Evolutionary conservation across 2,113 vertebrate species (phyloP).

Genomic region (Sterna hirundo): DNA sequence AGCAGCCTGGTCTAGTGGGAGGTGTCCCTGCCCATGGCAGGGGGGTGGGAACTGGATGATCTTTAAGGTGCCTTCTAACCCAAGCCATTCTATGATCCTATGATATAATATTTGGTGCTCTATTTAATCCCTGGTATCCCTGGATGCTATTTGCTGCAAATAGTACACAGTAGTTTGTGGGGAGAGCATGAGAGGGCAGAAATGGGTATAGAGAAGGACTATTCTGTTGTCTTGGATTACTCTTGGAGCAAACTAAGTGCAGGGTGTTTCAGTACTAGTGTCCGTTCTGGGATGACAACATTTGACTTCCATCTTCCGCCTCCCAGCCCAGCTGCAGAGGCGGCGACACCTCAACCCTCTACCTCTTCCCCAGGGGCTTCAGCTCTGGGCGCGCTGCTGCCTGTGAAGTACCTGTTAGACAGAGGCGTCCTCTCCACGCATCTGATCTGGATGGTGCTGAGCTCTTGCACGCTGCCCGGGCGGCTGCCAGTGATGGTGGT

Average conservation of each 20-base stretch:
- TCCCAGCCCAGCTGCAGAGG: neutral
- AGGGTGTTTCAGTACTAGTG: neutral
- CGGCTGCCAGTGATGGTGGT: slow-evolving; percentile 76
- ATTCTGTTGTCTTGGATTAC: neutral
- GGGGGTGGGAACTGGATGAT: too few species aligned
- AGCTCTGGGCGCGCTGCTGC: neutral
- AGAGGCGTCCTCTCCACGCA: slow-evolving; percentile 84
- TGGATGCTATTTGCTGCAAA: neutral
- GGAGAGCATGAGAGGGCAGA: neutral
- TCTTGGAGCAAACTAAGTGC: neutral
- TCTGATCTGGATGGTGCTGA: slow-evolving; percentile 94
- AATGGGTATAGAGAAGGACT: neutral
- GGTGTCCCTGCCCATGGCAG: too few species aligned
- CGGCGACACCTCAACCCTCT: neutral
- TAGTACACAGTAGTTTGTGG: neutral
- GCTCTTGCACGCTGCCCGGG: slow-evolving; percentile 87
- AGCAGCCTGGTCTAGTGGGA: too few species aligned
- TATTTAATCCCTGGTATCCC: neutral
- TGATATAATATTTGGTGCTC: neutral
- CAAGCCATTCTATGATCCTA: too few species aligned
- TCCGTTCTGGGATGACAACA: neutral
- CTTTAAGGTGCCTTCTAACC: too few species aligned
- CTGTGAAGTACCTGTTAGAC: slow-evolving; percentile 81
- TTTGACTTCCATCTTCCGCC: neutral
- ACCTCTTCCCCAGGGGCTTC: neutral